Percentiles rank a stretch among this genome's conserved stretches.
Conservation (phyloP, 2,888 invertebrate genomes). For the Diabrotica balteata region DNA sequence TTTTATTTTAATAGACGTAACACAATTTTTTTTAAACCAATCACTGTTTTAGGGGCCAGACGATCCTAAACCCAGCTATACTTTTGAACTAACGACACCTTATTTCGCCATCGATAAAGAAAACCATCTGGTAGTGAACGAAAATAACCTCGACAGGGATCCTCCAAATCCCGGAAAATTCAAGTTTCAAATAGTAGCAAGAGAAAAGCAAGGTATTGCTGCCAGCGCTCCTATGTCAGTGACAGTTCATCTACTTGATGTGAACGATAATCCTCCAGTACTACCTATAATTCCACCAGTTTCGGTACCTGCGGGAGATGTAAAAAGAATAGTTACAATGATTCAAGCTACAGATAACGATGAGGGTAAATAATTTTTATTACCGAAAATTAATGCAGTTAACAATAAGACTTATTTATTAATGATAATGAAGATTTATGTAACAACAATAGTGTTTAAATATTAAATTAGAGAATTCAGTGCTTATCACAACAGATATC, state of each 20-base stretch:
- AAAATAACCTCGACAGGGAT: constrained; percentile 85
- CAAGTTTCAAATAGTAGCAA: constrained; percentile 87
- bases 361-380: constrained; percentile 60
- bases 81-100: constrained; percentile 83
- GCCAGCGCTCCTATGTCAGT: constrained; percentile 85
- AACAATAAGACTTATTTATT: too few relatives aligned
- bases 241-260: constrained; percentile 78
- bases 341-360: constrained; percentile 85
- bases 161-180: constrained; percentile 84
- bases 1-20: too few relatives aligned
- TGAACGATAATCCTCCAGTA: constrained; percentile 86
- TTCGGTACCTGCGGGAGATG: constrained; percentile 68
- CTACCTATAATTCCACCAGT: constrained; percentile 83
- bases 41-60: constrained; percentile 70
- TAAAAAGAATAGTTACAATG: constrained; percentile 52
- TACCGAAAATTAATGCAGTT: too few relatives aligned
- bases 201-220: constrained; percentile 79
- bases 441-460: too few relatives aligned
- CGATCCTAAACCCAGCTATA: constrained; percentile 80
- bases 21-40: neutral
- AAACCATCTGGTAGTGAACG: constrained; percentile 79
- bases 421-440: too few relatives aligned
- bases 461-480: too few relatives aligned
- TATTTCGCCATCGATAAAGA: constrained; percentile 80
- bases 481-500: too few relatives aligned